These are phyloP conservation scores for Leptinotarsa rubiginosa DNA, from an alignment of 2,888 invertebrate species.

Conservation along the genomic window DNA sequence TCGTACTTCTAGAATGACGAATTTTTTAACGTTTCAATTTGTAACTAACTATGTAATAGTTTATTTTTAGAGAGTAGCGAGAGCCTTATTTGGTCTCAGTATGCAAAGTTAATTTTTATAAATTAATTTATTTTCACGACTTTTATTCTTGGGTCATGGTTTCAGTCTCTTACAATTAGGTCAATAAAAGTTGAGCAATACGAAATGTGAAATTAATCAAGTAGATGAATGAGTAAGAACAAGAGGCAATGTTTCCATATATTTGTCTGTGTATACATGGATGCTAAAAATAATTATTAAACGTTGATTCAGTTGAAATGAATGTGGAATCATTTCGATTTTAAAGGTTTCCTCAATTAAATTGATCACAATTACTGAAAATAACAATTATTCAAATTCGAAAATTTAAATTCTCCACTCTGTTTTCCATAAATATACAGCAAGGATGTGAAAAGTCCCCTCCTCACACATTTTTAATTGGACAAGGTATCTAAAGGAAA, in stretches of 20 bases:
- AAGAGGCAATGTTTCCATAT: not conserved
- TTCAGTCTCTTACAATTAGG: slow-evolving; percentile 21
- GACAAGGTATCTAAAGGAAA: too few species aligned
- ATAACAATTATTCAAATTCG: too few species aligned
- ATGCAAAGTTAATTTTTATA: slow-evolving; percentile 22
- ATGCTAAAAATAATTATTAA: not conserved
- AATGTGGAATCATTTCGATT: too few species aligned
- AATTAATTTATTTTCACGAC: slow-evolving; percentile 14
- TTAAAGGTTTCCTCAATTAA: too few species aligned
- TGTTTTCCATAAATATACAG: too few species aligned
- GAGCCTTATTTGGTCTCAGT: slow-evolving; percentile 19
- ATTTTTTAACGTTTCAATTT: not conserved
- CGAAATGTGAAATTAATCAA: not conserved
- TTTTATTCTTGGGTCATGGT: slow-evolving; percentile 24
- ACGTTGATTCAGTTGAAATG: too few species aligned
- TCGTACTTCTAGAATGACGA: too few species aligned
- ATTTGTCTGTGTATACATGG: not conserved
- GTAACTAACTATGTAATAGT: slow-evolving; percentile 10
- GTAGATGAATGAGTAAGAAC: slow-evolving; percentile 3
- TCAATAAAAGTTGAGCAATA: slow-evolving; percentile 11
- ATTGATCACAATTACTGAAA: too few species aligned
- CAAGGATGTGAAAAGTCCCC: too few species aligned
- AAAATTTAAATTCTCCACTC: too few species aligned
- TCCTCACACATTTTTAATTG: too few species aligned
- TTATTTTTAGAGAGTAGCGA: slow-evolving; percentile 23